Percentiles rank a stretch among this genome's conserved stretches.
Conservation (phyloP, 2,113 vertebrate species). For the Sebastes fasciatus region DNA sequence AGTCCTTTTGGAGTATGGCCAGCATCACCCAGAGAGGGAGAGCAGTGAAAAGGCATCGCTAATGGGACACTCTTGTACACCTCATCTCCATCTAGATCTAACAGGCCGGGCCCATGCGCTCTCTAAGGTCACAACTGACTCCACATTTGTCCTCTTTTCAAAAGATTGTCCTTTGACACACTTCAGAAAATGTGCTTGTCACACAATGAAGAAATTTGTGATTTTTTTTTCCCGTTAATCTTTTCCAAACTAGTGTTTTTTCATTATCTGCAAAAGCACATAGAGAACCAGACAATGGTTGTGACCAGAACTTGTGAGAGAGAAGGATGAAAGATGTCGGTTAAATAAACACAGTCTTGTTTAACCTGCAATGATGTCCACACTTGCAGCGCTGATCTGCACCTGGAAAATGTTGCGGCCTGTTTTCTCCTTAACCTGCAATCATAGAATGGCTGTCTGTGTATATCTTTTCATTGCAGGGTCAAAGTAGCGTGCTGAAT, state of each 20-base stretch:
- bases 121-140: constrained; percentile 84
- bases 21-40: constrained; percentile 81
- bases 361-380: constrained; percentile 60
- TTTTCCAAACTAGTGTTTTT: constrained; percentile 1
- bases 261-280: constrained; percentile 8
- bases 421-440: constrained; percentile 67
- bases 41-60: constrained; percentile 81
- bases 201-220: neutral
- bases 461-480: constrained; percentile 70
- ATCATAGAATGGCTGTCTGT: constrained; percentile 71
- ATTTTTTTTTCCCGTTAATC: neutral
- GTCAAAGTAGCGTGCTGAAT: constrained; percentile 64
- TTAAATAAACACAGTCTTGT: constrained; percentile 59
- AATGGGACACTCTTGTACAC: constrained; percentile 84
- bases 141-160: constrained; percentile 55
- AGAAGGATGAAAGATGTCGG: constrained; percentile 41
- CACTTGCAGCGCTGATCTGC: constrained; percentile 42
- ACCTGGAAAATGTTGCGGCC: constrained; percentile 71
- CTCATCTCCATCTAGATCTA: constrained; percentile 85
- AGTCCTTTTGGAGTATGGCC: constrained; percentile 79
- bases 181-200: neutral
- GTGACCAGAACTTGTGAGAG: constrained; percentile 21
- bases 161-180: constrained; percentile 32
- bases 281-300: constrained; percentile 12
- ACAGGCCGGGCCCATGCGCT: constrained; percentile 76